Evolutionary conservation across 2,113 vertebrate genomes (phyloP), one percentile per base, ranked within the genome.

Genomic region (Oreochromis aureus): DNA sequence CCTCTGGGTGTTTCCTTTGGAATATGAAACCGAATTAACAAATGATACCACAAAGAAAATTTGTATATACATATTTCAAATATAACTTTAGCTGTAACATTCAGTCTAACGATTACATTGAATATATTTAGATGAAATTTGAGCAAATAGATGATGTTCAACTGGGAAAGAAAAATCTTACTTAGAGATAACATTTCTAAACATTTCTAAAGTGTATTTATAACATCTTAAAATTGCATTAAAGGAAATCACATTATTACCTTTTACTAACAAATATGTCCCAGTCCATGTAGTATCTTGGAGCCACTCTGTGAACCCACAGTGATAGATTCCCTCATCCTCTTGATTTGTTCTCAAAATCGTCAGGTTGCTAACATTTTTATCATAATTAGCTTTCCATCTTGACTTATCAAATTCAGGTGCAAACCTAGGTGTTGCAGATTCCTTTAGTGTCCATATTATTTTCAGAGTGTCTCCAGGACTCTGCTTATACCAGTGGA

Each of bases 341-440:
- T 36, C 59, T 11, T 4, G 32, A 10, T n/a, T 19, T 63, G 32
- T 63, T 10, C 10, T 36, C 59, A 36, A 2, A 63, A 63, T 63
- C 5, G 9, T 63, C 59, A 63, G 30, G 5, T 11, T 63, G 59
- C 30, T 63, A 1, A 63, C 16, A 63, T 19, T 63, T 34, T 63
- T 1, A 4, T 19, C 16, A 34, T 11, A 63, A 34, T 19, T 0
- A 63, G 32, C 59, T 0, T 34, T 0, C 59, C 59, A 34, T 63
- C 16, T 34, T 34, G 59, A 63, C 9, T 34, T 32, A 4, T 1
- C 2, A 19, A 63, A 34, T 0, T 2, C 27, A 18, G 58, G 58
- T 59, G 27, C 27, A 32, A 59, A 61, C 27, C 0, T 16, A 32
- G 15, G 27, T 32, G 3, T 2, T 61, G 27, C 58, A 18, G 27